Conservation (phyloP, 53 echinoderm and acorn worm genomes). For the Mesocentrotus franciscanus region DNA sequence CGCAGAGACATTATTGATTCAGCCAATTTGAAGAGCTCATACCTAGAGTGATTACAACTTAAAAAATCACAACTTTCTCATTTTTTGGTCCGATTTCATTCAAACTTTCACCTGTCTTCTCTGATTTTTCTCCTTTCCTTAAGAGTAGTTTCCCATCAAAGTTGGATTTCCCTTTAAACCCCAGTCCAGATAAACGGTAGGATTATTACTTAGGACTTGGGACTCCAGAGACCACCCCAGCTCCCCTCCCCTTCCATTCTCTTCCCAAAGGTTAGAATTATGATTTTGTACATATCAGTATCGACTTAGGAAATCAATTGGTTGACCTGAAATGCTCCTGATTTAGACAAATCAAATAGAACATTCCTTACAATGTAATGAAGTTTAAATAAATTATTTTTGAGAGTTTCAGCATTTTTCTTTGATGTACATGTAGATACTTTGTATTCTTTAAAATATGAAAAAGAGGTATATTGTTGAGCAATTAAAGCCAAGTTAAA, state of each 20-base stretch:
- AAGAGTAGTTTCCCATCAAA: too few species aligned
- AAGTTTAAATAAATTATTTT: not conserved
- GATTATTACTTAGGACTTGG: not conserved
- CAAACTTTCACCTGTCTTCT: too few species aligned
- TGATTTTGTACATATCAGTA: not conserved
- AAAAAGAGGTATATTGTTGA: slow-evolving; percentile 30
- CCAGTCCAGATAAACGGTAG: not conserved
- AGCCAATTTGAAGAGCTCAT: too few species aligned
- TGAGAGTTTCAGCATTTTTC: slow-evolving; percentile 12
- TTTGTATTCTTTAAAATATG: not conserved
- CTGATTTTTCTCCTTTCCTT: too few species aligned
- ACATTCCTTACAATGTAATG: slow-evolving; percentile 9
- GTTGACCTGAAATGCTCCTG: not conserved
- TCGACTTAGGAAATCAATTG: not conserved
- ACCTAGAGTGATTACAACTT: too few species aligned
- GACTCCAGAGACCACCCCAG: not conserved
- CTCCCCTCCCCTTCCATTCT: not conserved
- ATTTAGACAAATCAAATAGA: slow-evolving; percentile 24
- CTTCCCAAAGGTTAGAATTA: not conserved
- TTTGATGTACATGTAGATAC: slow-evolving; percentile 9
- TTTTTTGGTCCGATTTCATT: too few species aligned
- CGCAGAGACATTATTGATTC: too few species aligned
- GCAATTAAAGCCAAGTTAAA: slow-evolving; percentile 25
- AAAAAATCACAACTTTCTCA: too few species aligned
- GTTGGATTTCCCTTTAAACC: not conserved